These are phyloP conservation scores for Nomia melanderi DNA, from an alignment of 1,140 invertebrate genomes.

Conservation along the genomic window DNA sequence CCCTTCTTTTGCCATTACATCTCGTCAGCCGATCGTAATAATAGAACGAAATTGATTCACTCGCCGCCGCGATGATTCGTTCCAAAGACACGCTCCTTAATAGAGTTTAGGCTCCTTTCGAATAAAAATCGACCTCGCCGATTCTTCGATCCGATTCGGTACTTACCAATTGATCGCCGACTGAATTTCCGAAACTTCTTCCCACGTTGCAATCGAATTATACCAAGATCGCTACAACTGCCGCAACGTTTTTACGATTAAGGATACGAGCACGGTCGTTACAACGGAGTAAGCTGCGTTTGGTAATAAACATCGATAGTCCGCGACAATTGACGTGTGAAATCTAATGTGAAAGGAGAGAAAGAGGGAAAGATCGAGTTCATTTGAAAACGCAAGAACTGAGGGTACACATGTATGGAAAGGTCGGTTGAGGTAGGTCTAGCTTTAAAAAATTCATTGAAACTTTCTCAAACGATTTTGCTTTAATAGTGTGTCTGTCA, in stretches of 20 bases:
- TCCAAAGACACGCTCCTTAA: slow-evolving; percentile 10
- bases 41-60: slow-evolving; percentile 74
- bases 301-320: background rate
- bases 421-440: background rate
- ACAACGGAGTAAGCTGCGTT: background rate
- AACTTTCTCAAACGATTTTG: no score
- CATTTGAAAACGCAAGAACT: background rate
- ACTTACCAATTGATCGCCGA: background rate
- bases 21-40: slow-evolving; percentile 69
- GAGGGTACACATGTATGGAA: background rate
- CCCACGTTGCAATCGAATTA: no score
- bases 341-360: background rate
- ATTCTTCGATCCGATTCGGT: background rate
- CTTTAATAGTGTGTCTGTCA: no score
- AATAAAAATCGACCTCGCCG: background rate
- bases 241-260: no score
- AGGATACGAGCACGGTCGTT: background rate
- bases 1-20: slow-evolving; percentile 66
- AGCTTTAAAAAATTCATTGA: background rate
- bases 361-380: background rate
- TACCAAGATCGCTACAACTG: no score
- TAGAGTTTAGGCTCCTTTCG: background rate
- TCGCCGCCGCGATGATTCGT: slow-evolving; percentile 44
- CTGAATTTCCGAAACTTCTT: background rate
- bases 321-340: background rate